A percentile compares a stretch with the other conserved stretches of the same genome.
Evolutionary conservation across 2,888 invertebrate species (phyloP).

Genomic region (Sycophila texana): DNA sequence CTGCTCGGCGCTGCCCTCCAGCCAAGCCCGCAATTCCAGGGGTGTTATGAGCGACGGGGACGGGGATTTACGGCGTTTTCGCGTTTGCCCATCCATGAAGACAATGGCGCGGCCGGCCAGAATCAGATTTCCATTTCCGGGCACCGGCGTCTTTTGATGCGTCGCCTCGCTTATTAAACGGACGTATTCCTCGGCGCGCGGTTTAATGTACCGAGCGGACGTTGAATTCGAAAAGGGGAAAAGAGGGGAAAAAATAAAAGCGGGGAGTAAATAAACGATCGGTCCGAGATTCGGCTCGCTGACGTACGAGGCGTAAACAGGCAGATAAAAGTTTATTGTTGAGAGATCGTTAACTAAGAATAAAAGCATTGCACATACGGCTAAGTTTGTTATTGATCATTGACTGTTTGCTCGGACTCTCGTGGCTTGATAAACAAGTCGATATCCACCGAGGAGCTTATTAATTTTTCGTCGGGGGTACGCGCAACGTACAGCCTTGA

Average conservation of each 20-base stretch:
- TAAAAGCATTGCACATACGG: conserved; percentile 5
- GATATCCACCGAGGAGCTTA: no score
- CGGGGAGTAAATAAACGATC: no score
- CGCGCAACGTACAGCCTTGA: neutral
- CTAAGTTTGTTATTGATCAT: conserved; percentile 1
- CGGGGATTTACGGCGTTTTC: conserved; percentile 63
- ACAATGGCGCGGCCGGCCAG: conserved; percentile 59
- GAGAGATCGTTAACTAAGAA: conserved; percentile 33
- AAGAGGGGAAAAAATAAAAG: no score
- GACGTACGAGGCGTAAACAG: conserved; percentile 32
- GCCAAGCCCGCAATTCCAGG: conserved; percentile 32
- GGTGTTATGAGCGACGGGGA: conserved; percentile 56
- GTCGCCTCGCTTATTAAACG: neutral
- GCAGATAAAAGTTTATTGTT: conserved; percentile 37
- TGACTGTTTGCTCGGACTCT: neutral
- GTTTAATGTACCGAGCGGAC: no score
- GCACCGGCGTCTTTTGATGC: conserved; percentile 15
- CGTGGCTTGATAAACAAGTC: neutral
- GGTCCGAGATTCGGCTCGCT: no score
- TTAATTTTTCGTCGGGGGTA: no score
- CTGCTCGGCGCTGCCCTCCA: conserved; percentile 2
- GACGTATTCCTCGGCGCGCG: no score
- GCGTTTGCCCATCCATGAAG: conserved; percentile 61
- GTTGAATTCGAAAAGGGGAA: no score
- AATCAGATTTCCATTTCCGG: conserved; percentile 28